These are phyloP conservation scores for Polypterus bichir DNA, from an alignment of 2,113 vertebrate genomes.

Conservation along the genomic window DNA sequence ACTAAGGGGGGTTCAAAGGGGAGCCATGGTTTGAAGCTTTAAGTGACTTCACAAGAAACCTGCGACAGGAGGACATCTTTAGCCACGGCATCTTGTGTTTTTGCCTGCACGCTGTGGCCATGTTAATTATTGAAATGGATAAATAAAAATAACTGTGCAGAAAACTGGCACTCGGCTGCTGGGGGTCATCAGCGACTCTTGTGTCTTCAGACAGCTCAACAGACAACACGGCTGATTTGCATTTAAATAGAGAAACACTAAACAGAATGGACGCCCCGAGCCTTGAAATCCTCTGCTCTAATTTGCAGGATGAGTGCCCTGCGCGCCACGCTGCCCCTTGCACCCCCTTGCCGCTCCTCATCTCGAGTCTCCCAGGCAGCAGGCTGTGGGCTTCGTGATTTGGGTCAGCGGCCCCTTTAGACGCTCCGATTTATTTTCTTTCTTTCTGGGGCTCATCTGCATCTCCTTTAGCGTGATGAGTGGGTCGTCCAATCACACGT, in stretches of 20 bases:
- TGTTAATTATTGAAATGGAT: no score
- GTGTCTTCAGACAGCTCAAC: slow-evolving; percentile 40
- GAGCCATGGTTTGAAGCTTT: no score
- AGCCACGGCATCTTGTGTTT: no score
- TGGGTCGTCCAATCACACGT: not conserved
- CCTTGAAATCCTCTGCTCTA: not conserved
- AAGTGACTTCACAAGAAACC: no score
- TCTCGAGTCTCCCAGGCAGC: slow-evolving; percentile 7
- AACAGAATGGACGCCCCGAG: slow-evolving; percentile 10
- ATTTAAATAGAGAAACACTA: slow-evolving; percentile 43
- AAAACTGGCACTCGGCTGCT: slow-evolving; percentile 30
- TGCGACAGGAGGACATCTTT: no score
- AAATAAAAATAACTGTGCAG: not conserved
- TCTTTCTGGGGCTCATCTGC: slow-evolving; percentile 8
- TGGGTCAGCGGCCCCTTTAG: no score
- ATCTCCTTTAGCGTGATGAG: not conserved
- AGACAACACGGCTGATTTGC: slow-evolving; percentile 40
- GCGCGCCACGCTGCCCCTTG: not conserved
- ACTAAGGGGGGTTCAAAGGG: no score
- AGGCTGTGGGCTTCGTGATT: slow-evolving; percentile 10
- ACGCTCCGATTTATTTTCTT: not conserved
- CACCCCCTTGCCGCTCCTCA: slow-evolving; percentile 1
- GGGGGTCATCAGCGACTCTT: slow-evolving; percentile 27
- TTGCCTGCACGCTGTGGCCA: no score
- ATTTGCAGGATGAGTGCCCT: not conserved